A percentile compares a stretch with the other conserved stretches of the same genome.
Evolutionary conservation across 2,797 vertebrate genomes (phyloP).

Genomic region (Tolypeutes matacus): DNA sequence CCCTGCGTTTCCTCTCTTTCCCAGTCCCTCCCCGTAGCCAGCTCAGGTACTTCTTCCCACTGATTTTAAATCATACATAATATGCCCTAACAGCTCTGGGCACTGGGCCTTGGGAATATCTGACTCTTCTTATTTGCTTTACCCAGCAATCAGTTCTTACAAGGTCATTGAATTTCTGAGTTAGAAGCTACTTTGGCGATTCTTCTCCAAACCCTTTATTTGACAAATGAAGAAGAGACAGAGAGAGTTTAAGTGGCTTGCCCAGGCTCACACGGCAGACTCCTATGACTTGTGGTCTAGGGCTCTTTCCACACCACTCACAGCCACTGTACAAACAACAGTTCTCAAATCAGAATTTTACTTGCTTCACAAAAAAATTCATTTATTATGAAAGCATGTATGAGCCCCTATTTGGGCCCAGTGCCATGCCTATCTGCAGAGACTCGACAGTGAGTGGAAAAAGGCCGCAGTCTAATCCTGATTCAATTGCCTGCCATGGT

Average conservation of each 20-base stretch:
- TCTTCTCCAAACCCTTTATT: background rate
- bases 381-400: background rate
- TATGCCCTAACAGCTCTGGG: background rate
- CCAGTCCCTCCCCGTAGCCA: background rate
- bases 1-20: background rate
- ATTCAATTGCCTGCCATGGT: background rate
- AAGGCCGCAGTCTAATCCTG: background rate
- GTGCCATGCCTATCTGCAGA: background rate
- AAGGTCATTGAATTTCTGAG: background rate
- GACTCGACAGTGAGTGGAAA: background rate
- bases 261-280: background rate
- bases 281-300: rapidly evolving
- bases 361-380: background rate
- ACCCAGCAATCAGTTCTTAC: background rate
- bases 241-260: background rate
- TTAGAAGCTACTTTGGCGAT: background rate
- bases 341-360: background rate
- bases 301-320: no score
- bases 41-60: background rate
- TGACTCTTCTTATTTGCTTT: background rate
- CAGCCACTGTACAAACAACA: background rate
- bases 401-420: background rate
- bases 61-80: no score
- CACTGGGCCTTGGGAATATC: no score
- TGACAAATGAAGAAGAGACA: background rate